Evolutionary conservation across 2,888 invertebrate species (phyloP).

Genomic region (Philaethria dido): DNA sequence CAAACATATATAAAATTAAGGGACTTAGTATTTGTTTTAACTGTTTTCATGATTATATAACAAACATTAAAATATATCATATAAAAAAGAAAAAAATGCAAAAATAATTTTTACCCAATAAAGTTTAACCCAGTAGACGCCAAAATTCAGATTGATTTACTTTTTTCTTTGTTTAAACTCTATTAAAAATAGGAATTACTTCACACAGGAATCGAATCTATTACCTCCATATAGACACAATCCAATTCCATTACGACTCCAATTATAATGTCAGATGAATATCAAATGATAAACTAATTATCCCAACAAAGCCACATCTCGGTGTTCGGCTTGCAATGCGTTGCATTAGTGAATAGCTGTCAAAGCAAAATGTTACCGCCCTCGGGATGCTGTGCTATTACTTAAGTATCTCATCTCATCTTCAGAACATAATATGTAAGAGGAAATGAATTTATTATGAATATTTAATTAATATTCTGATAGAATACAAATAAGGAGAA

Average conservation of each 20-base stretch:
- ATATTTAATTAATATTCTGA: neutral
- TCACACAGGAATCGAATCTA: no score
- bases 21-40: no score
- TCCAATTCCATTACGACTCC: neutral
- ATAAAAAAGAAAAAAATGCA: no score
- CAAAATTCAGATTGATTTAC: no score
- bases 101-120: no score
- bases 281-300: conserved; percentile 24
- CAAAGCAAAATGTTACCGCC: conserved; percentile 15
- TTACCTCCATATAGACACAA: neutral
- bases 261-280: conserved; percentile 10
- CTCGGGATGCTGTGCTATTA: conserved; percentile 13
- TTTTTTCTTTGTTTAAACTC: no score
- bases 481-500: no score
- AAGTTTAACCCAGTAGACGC: no score
- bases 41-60: no score
- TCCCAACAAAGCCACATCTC: conserved; percentile 21
- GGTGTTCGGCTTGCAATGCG: conserved; percentile 12
- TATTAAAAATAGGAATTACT: no score
- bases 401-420: neutral
- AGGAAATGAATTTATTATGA: neutral
- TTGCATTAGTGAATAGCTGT: conserved; percentile 27
- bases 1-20: no score
- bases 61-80: no score
- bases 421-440: neutral